phyloP scores from a whole-genome alignment of 1,140 invertebrate genomes.

The Batillaria attramentaria region DNA sequence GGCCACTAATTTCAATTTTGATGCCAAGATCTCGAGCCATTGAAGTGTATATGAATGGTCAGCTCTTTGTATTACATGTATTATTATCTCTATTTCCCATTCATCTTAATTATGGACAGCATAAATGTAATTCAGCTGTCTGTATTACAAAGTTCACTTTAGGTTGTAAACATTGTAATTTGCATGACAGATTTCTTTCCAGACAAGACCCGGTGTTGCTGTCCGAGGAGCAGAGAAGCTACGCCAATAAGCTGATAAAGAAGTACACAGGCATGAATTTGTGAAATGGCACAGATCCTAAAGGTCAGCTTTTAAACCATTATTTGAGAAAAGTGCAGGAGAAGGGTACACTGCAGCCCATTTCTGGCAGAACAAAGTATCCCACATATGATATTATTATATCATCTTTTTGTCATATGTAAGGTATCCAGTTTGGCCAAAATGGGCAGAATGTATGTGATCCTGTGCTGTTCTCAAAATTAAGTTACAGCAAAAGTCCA shows the following conservation, averaged over 20 bases:
- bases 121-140: neutral
- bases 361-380: too few relatives aligned
- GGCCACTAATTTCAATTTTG: too few relatives aligned
- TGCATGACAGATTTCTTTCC: neutral
- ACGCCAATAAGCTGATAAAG: constrained; percentile 61
- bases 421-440: neutral
- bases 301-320: neutral
- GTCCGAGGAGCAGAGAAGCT: constrained; percentile 57
- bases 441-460: neutral
- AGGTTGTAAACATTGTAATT: neutral
- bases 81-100: neutral
- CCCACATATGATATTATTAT: too few relatives aligned
- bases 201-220: constrained; percentile 42
- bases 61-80: neutral
- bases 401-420: neutral
- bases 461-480: too few relatives aligned
- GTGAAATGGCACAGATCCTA: neutral
- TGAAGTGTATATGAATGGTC: neutral
- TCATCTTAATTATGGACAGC: neutral
- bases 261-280: constrained; percentile 55
- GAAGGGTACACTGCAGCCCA: too few relatives aligned
- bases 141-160: neutral
- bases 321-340: too few relatives aligned
- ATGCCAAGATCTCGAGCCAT: too few relatives aligned
- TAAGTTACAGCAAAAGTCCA: too few relatives aligned